Evolutionary conservation across 1,140 invertebrate species (phyloP).

Genomic region (Ceratoteleas bidentatus): DNA sequence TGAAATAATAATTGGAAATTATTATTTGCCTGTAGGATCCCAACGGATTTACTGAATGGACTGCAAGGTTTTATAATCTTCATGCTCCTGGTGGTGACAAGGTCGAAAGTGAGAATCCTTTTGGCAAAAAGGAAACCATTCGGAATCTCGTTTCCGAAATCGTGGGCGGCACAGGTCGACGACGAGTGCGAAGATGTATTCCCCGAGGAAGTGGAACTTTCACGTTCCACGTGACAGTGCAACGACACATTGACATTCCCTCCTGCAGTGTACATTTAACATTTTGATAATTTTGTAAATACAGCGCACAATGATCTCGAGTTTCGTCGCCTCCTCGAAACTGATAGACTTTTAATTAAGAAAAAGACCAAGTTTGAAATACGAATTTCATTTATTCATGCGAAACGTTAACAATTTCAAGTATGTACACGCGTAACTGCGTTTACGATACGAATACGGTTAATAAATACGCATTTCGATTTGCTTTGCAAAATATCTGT

Average conservation of each 20-base stretch:
- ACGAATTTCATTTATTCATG: constrained; percentile 29
- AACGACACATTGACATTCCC: neutral
- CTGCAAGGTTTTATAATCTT: constrained; percentile 87
- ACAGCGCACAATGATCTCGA: constrained; percentile 25
- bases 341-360: neutral
- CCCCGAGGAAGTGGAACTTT: constrained; percentile 72
- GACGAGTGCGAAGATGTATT: constrained; percentile 80
- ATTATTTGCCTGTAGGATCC: too few species aligned
- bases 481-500: constrained; percentile 22
- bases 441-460: constrained; percentile 5
- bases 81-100: constrained; percentile 83
- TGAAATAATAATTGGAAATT: too few species aligned
- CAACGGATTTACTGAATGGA: constrained; percentile 84
- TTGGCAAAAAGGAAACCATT: constrained; percentile 78
- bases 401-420: constrained; percentile 27
- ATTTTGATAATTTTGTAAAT: constrained; percentile 32
- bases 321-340: neutral
- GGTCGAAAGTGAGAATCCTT: constrained; percentile 83
- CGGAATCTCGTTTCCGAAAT: constrained; percentile 75
- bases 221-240: constrained; percentile 24
- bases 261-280: constrained; percentile 2
- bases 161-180: constrained; percentile 81
- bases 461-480: constrained; percentile 31
- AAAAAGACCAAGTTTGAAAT: neutral
- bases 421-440: constrained; percentile 1